phyloP scores from a whole-genome alignment of 2,113 vertebrate species.

The Paedocypris sp. region DNA sequence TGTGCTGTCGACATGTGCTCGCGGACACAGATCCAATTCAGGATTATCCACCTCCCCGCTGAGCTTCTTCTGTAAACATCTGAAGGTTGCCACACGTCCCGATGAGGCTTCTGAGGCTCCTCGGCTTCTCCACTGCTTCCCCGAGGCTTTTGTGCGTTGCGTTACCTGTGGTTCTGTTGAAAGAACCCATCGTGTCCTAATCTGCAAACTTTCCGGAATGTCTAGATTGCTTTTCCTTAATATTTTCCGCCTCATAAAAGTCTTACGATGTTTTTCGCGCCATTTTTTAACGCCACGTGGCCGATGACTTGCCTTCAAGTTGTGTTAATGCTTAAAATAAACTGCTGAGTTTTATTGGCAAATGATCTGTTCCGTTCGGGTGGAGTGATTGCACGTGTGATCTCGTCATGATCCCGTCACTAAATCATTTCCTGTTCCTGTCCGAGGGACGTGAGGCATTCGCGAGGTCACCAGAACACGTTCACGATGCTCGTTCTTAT shows the following conservation, averaged over 20 bases:
- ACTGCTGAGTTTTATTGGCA: constrained; percentile 50
- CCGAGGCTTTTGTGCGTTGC: constrained; percentile 35
- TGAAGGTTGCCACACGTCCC: background rate
- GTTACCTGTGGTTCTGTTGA: constrained; percentile 81
- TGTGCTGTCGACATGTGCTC: background rate
- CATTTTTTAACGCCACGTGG: constrained; percentile 1
- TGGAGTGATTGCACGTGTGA: background rate
- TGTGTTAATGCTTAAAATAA: constrained; percentile 41
- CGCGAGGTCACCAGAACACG: background rate
- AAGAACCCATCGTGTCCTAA: constrained; percentile 75
- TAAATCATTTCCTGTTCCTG: background rate
- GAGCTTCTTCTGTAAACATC: constrained; percentile 18
- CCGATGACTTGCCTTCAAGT: constrained; percentile 27
- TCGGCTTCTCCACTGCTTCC: constrained; percentile 26
- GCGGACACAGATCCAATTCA: constrained; percentile 10
- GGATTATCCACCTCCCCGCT: background rate
- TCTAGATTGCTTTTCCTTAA: constrained; percentile 36
- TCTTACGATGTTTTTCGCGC: too few relatives aligned
- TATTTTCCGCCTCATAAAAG: too few relatives aligned
- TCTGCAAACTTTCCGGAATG: too few relatives aligned
- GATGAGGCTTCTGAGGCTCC: constrained; percentile 30
- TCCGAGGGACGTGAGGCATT: background rate
- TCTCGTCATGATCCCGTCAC: background rate
- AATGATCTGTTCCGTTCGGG: constrained; percentile 1
- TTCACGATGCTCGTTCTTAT: background rate